Conservation (phyloP, 2,113 vertebrate genomes). For the Nycticryphes semicollaris region DNA sequence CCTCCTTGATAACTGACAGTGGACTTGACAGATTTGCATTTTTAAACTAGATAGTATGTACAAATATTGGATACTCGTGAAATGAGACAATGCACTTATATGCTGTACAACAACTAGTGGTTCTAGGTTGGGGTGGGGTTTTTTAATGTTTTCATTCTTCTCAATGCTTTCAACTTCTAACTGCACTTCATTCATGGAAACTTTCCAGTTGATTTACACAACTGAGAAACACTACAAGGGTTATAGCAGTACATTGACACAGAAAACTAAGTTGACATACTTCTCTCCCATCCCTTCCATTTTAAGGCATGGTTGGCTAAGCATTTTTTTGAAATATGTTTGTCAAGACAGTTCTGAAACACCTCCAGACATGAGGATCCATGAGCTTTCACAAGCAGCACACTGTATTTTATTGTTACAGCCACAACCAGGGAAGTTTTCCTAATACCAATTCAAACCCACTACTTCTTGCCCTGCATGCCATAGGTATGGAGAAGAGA, state of each 20-base stretch:
- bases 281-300: neutral
- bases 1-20: neutral
- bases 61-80: neutral
- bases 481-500: neutral
- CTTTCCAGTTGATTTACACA: neutral
- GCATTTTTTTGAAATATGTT: neutral
- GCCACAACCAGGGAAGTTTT: neutral
- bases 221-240: neutral
- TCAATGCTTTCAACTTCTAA: neutral
- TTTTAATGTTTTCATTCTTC: neutral
- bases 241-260: neutral
- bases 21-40: neutral
- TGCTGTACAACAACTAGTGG: neutral
- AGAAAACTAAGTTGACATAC: neutral
- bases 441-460: neutral
- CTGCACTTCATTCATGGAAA: neutral
- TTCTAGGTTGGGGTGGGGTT: neutral
- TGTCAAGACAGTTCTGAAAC: neutral
- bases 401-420: neutral
- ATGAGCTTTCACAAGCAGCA: neutral
- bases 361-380: neutral
- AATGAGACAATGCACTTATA: neutral
- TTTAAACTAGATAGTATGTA: neutral
- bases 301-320: neutral
- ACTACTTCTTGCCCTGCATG: neutral